Base-by-base conservation (phyloP, 2,888 invertebrate genomes). In the Agrotis segetum region DNA sequence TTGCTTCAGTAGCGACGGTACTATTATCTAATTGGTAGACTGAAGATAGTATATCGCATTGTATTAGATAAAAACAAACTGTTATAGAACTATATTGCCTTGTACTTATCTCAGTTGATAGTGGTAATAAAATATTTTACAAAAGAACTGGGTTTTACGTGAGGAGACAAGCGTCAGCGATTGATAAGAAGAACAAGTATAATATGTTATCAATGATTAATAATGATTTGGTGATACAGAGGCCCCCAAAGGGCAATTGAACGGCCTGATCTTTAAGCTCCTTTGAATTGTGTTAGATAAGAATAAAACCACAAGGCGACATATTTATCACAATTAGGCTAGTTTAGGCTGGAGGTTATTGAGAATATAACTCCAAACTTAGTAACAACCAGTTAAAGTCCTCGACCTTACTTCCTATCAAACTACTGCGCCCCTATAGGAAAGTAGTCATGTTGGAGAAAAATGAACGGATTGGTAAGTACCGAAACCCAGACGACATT, bases 11-110 rank as follows among this genome's bases (percentile, higher is more conserved):
- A 83, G 84, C 83, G 62, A 71, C 77, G 71, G 67, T 7, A 68
- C 21, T 78, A 72, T 78, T 84, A 86, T 84, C 79, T 85, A 83
- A 86, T 81, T 84, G 67, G 49, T 81, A 68, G 62, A 63, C 55
- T 59, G 50, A 67, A 71, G 72, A 87, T 76, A 78, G 44, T 74
- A 71, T 88, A 81, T 85, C 82, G 50, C 59, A 53, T 74, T 59
- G 68, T 77, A 40, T 72, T 66, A 76, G 81, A 88, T 86, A 87
- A 80, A 81, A 71, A 72, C 14, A 66, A 71, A 64, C 71, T 58
- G 65, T 68, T 70, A 74, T 64, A 77, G 72, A 75, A 74, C 73
- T 86, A 84, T 86, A 84, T 68, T 74, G 70, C 76, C 77, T 77
- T 85, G 79, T 71, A 68, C 60, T 76, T 73, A 86, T 80, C 70